These are phyloP conservation scores for Dasyornis broadbenti DNA, from an alignment of 2,113 vertebrate species.

Conservation along the genomic window DNA sequence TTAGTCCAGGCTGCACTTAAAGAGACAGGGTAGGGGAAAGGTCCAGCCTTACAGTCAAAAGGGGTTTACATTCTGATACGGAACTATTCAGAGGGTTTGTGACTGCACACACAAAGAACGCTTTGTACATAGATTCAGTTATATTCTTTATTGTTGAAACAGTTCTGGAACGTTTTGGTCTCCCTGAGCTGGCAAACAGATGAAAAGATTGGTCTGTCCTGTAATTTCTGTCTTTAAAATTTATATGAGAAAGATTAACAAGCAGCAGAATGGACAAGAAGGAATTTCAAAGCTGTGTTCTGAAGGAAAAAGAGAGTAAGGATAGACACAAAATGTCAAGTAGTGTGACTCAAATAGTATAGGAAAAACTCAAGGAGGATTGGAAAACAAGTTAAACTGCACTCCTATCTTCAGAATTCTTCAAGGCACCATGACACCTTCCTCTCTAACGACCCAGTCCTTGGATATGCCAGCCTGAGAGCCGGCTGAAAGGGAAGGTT, in stretches of 20 bases:
- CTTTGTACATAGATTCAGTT: not conserved
- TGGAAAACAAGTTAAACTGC: not conserved
- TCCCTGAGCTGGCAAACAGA: not conserved
- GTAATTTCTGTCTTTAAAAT: not conserved
- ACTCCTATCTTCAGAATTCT: not conserved
- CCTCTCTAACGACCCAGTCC: not conserved
- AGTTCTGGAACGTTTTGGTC: slow-evolving; percentile 27
- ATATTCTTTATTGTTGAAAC: slow-evolving; percentile 19
- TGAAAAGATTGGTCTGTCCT: not conserved
- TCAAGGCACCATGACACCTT: not conserved
- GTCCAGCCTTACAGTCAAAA: not conserved
- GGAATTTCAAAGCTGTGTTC: not conserved
- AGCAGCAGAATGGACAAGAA: not conserved
- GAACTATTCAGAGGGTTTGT: not conserved
- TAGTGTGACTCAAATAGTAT: not conserved
- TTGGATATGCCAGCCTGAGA: not conserved
- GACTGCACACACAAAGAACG: slow-evolving; percentile 26
- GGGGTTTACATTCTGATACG: not conserved
- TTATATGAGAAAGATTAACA: not conserved
- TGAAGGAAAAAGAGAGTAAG: not conserved
- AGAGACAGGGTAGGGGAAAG: not conserved
- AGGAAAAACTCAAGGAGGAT: not conserved
- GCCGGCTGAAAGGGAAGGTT: not conserved
- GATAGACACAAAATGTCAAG: not conserved
- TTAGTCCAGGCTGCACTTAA: not conserved